Conservation (phyloP, 2,888 invertebrate genomes). For the Chrysolina haemoptera region DNA sequence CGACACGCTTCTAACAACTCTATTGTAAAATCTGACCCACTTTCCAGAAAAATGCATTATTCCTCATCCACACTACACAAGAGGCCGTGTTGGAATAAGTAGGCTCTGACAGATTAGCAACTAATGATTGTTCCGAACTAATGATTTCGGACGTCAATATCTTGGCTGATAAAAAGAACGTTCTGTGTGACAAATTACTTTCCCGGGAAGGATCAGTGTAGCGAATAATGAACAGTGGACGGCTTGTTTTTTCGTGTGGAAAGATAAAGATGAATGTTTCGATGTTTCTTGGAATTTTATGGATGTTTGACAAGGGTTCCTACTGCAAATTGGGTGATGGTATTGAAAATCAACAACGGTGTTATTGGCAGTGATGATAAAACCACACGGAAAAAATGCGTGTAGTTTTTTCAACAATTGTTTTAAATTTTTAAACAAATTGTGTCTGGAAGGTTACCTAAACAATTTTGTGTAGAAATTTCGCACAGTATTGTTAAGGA, state of each 20-base stretch:
- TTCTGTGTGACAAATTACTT: constrained; percentile 29
- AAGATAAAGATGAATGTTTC: no score
- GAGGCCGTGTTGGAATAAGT: constrained; percentile 36
- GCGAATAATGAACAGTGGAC: neutral
- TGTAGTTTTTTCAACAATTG: no score
- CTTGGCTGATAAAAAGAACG: constrained; percentile 12
- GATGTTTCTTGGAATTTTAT: no score
- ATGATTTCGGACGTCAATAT: constrained; percentile 28
- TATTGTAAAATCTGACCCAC: constrained; percentile 50
- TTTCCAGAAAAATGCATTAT: constrained; percentile 42
- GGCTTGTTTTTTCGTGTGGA: neutral
- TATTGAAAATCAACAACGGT: no score
- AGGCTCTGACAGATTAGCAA: constrained; percentile 49
- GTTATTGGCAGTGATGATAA: no score
- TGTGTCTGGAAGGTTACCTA: no score
- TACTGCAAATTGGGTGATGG: no score
- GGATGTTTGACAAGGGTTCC: no score
- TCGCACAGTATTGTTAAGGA: no score
- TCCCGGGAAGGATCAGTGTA: neutral
- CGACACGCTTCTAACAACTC: constrained; percentile 48
- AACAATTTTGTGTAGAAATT: no score
- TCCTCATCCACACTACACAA: constrained; percentile 36
- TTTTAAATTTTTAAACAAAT: no score
- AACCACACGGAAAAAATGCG: no score
- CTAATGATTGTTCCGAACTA: constrained; percentile 44